A percentile compares a stretch with the other conserved stretches of the same genome.
phyloP scores from a whole-genome alignment of 1,140 invertebrate genomes.

The Drosophila pruinosa region DNA sequence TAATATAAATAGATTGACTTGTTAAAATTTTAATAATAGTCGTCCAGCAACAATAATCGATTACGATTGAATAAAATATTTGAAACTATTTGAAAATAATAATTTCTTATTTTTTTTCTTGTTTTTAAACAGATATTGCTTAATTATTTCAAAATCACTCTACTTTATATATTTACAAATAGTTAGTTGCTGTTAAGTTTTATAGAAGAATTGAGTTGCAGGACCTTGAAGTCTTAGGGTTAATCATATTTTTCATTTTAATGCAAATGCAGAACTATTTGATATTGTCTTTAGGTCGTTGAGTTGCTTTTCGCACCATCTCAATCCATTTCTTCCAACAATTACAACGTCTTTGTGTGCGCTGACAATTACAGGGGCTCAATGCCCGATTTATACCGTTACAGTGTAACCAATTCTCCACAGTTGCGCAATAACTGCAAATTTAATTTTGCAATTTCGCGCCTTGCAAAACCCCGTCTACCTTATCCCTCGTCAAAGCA shows the following conservation, averaged over 20 bases:
- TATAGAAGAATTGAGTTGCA: background rate
- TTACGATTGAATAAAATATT: too few species aligned
- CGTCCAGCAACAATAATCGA: too few species aligned
- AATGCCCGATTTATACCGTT: constrained; percentile 53
- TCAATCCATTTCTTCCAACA: background rate
- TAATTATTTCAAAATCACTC: too few species aligned
- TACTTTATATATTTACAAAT: too few species aligned
- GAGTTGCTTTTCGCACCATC: constrained; percentile 15
- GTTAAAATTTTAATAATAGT: too few species aligned
- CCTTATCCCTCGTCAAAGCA: background rate
- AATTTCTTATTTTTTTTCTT: too few species aligned
- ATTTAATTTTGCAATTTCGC: constrained; percentile 79
- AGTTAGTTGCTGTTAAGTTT: background rate
- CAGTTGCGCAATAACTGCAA: constrained; percentile 79
- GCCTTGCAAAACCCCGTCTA: constrained; percentile 38
- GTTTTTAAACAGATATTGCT: too few species aligned
- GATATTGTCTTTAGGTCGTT: constrained; percentile 16
- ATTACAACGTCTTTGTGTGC: background rate
- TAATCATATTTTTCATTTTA: constrained; percentile 61
- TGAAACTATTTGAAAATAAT: too few species aligned
- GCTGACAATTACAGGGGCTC: constrained; percentile 33
- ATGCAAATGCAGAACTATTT: constrained; percentile 66
- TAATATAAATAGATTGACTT: too few species aligned
- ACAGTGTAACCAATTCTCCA: constrained; percentile 75
- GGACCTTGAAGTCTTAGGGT: constrained; percentile 41